Evolutionary conservation across 1,140 invertebrate genomes (phyloP).

Genomic region (Batillaria attramentaria): DNA sequence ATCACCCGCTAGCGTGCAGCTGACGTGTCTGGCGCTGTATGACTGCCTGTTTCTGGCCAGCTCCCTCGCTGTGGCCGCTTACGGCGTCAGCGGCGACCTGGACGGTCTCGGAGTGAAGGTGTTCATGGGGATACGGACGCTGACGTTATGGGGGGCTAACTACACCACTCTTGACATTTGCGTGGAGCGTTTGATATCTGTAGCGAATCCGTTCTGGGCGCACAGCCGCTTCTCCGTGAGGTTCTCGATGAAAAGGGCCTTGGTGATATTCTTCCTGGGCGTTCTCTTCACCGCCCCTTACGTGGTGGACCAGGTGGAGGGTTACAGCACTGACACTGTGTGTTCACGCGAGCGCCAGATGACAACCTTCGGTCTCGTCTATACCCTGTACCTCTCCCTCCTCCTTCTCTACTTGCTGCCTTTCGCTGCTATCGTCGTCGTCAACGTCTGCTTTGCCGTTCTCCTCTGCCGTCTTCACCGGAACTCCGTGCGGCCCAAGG

Average conservation of each 20-base stretch:
- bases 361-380: slow-evolving; percentile 26
- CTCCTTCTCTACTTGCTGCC: slow-evolving; percentile 28
- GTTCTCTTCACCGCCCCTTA: slow-evolving; percentile 13
- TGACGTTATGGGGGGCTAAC: slow-evolving; percentile 22
- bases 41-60: slow-evolving; percentile 8
- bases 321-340: slow-evolving; percentile 2
- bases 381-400: slow-evolving; percentile 21
- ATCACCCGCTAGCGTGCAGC: slow-evolving; percentile 14
- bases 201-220: slow-evolving; percentile 19
- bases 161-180: slow-evolving; percentile 28
- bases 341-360: not conserved
- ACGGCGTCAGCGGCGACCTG: not conserved
- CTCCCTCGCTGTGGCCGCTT: not conserved
- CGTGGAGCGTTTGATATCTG: slow-evolving; percentile 8
- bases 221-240: slow-evolving; percentile 13
- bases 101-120: not conserved
- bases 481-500: not conserved
- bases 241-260: not conserved
- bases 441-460: slow-evolving; percentile 21
- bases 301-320: slow-evolving; percentile 21
- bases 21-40: slow-evolving; percentile 9
- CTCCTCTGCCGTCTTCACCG: slow-evolving; percentile 22
- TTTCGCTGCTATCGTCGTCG: slow-evolving; percentile 20
- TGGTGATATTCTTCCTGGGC: slow-evolving; percentile 10
- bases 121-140: not conserved